Base-by-base conservation (phyloP, 2,888 invertebrate species). In the Chrysodeixis includens region DNA sequence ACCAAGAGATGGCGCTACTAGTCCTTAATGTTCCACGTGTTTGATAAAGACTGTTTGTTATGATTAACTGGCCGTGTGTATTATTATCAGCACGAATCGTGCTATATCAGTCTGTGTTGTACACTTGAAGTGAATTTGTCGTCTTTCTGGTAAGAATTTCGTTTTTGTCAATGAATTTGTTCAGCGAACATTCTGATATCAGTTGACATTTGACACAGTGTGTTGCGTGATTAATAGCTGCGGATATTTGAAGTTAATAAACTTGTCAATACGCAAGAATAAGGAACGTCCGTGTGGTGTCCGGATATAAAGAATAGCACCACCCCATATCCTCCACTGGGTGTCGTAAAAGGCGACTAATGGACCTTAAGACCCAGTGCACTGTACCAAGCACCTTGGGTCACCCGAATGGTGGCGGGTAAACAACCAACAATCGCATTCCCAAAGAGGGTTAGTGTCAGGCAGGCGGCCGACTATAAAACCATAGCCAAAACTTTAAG, bases 1-100 rank as follows among this genome's bases (percentile, higher is more conserved):
- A 56, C 8, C n/a, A 26, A 58, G 3, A 80, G 80, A 77, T 79
- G 77, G 67, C 75, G 65, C 0, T 52, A 66, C 60, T 53, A 16
- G 65, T 64, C 18, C 16, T 16, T 10, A 16, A 30, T 53, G 1
- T 5, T 65, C 52, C 68, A 72, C 75, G 64, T 79, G 69, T 65
- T 20, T 6, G 0, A 44, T 56, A 26, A 18, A 49, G 18, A 55
- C 55, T 46, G 26, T 62, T 71, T 80, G 79, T 78, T 80, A 74
- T 78, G 69, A 64, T 80, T 67, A 74, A 26, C 54, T 56, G 40
- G 53, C 49, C 51, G 55, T 54, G 55, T 35, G 60, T 66, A 65
- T 18, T 69, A 56, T 72, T 64, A 77, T 69, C 68, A 66, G 72
- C 66, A 52, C 54, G 22, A 60, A 46, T 71, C 66, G 56, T 62